Base-by-base conservation (phyloP, 2,888 invertebrate species). In the Zele albiditarsus region DNA sequence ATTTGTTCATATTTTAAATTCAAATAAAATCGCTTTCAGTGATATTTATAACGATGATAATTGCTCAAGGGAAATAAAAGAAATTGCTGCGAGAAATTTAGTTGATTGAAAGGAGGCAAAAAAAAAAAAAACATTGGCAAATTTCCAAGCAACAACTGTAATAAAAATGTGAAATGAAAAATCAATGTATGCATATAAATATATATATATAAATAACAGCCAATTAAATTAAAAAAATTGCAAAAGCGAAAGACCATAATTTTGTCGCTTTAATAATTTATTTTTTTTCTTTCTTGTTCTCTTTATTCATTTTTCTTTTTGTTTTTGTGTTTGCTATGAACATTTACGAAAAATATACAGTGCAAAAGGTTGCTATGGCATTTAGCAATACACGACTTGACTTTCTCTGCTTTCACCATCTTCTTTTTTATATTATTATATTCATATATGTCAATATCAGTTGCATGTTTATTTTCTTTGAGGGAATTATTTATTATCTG, bases 361-460 rank as follows among this genome's bases (percentile, higher is more conserved):
- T 20, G 53, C 53, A 53, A 53, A 53, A 53, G 28, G 33, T 53
- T 49, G 57, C 31, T 53, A 69, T 20, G 53, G 53, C 20, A 20
- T 53, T 20, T 67, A 27, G 49, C n/a, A 20, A 53, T 33, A n/a
- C 16, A 69, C 28, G 31, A n/a, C n/a, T 57, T 23, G 3, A 69
- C 68, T 69, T 69, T 69, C 68, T 23, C 68, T 31, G 68, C 68
- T 69, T 69, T 69, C 68, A 28, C 68, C 68, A 27, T 69, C 25
- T 67, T 63, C 33, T 20, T 63, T 63, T 25, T 25, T 33, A 38
- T 46, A 25, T 46, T 46, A 42, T 66, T 23, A 38, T 38, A 66
- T 42, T 31, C 8, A 31, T 31, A 31, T 31, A 31, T 8, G 31
- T 31, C 8, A 31, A 31, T 31, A 31, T 31, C 31, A 31, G 38